Conservation (phyloP, 1,140 invertebrate genomes). For the Drosophila lacertosa region DNA sequence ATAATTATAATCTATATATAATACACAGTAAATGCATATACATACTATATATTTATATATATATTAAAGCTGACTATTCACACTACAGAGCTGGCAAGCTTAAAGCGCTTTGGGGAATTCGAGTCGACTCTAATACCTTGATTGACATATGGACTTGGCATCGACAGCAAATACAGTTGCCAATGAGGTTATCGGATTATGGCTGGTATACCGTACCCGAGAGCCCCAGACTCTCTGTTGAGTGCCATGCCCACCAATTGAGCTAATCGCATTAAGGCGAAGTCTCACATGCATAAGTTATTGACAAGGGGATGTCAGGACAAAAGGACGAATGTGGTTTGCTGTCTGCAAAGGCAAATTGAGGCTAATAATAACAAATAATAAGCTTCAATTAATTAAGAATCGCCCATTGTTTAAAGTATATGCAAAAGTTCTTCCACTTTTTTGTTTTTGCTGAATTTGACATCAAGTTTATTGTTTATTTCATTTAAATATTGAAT, state of each 20-base stretch:
- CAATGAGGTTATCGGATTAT: slow-evolving; percentile 65
- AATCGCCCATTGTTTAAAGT: background rate
- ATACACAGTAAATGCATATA: no score
- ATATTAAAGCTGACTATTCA: background rate
- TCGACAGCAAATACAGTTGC: slow-evolving; percentile 54
- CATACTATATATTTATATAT: background rate
- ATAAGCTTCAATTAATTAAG: background rate
- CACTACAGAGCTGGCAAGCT: no score
- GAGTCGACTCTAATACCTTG: slow-evolving; percentile 39
- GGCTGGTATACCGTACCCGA: slow-evolving; percentile 26
- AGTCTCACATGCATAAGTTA: slow-evolving; percentile 34
- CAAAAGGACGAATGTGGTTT: background rate
- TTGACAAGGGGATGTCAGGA: background rate
- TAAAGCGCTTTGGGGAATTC: background rate
- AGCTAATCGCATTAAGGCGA: slow-evolving; percentile 70
- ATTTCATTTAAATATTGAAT: slow-evolving; percentile 69
- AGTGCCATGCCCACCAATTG: slow-evolving; percentile 45
- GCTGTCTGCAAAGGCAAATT: no score
- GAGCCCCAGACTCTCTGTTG: background rate
- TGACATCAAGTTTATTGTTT: slow-evolving; percentile 76
- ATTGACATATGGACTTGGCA: slow-evolving; percentile 55
- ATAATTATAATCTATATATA: no score
- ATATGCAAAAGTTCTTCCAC: background rate
- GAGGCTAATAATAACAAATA: background rate
- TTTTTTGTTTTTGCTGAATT: slow-evolving; percentile 16